A percentile compares a stretch with the other conserved stretches of the same genome.
Conservation (phyloP, 2,113 vertebrate genomes). For the Uropsilus gracilis region DNA sequence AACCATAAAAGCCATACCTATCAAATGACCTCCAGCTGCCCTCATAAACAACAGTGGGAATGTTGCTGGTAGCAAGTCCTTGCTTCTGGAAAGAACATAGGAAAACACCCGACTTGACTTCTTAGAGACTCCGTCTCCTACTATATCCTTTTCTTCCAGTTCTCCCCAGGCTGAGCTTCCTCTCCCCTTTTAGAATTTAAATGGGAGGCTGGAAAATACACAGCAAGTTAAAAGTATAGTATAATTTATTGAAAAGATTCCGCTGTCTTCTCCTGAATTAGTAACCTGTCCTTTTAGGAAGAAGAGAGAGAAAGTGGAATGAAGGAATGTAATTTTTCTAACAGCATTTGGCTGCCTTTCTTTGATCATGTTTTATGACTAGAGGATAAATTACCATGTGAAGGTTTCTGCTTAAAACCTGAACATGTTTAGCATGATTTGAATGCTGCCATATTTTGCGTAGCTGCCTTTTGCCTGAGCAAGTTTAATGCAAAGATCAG, state of each 20-base stretch:
- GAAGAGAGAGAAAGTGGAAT: conserved; percentile 73
- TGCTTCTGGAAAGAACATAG: conserved; percentile 74
- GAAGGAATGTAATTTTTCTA: conserved; percentile 82
- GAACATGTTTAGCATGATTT: conserved; percentile 78
- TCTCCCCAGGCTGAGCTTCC: conserved; percentile 35
- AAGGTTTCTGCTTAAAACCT: conserved; percentile 81
- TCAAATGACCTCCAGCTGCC: conserved; percentile 80
- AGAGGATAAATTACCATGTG: conserved; percentile 82
- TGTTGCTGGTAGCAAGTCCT: conserved; percentile 65
- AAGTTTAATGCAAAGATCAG: conserved; percentile 66
- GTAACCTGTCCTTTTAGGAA: conserved; percentile 82
- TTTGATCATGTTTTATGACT: conserved; percentile 84
- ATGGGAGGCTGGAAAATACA: conserved; percentile 73
- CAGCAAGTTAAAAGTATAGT: conserved; percentile 71
- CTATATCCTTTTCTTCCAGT: neutral
- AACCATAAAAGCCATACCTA: conserved; percentile 84
- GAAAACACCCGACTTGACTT: conserved; percentile 76
- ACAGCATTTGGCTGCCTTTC: conserved; percentile 82
- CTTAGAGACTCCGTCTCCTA: conserved; percentile 42
- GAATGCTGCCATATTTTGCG: conserved; percentile 81
- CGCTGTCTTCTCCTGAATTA: conserved; percentile 78
- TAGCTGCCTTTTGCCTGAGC: conserved; percentile 71
- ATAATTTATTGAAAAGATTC: conserved; percentile 80
- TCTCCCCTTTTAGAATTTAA: conserved; percentile 73
- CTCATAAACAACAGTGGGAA: conserved; percentile 81